Evolutionary conservation across 1,140 invertebrate genomes (phyloP), one percentile per base, ranked within the genome.

Genomic region (Atta cephalotes): DNA sequence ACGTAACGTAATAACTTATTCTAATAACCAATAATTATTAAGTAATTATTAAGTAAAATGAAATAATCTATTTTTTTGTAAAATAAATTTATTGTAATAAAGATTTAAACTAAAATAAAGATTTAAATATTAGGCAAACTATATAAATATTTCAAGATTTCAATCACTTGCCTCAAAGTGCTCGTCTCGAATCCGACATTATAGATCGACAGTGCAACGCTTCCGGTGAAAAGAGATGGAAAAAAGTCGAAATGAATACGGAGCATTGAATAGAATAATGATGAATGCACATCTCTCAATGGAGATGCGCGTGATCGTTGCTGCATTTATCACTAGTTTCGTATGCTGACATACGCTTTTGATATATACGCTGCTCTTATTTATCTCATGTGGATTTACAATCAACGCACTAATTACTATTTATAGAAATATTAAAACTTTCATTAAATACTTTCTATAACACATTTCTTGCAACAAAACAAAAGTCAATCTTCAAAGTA

Each of bases 201-300:
- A 81, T 72, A 71, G 66, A 18, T 58, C 51, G 35, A 21, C 51
- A 25, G 21, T 58, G 51, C 66, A 72, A 58, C 12, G 79, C 51
- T 81, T 81, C 21, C 21, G 16, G 21, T 16, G 12, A 56, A 81
- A 81, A 72, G 35, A 71, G 65, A 3, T 10, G 21, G 25, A 58
- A 71, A 81, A 72, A 39, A 28, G 21, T 58, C 6, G 51, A 72
- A 81, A 81, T 81, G 51, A 81, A 81, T 66, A 82, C 62, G 28
- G 58, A 31, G 62, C 80, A 84, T 76, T 49, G 63, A 71, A 60
- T 49, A 66, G 80, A 77, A 85, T 70, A 85, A 87, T 72, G 70
- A 82, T 49, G 71, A 65, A 53, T 56, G 70, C 53, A 72, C 35
- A 77, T 56, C 66, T 84, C 71, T 39, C 49, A 68, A 77, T 68